Percentiles rank a stretch among this genome's conserved stretches.
Conservation (phyloP, 1,140 invertebrate genomes). For the Drosophila nebulosa region DNA sequence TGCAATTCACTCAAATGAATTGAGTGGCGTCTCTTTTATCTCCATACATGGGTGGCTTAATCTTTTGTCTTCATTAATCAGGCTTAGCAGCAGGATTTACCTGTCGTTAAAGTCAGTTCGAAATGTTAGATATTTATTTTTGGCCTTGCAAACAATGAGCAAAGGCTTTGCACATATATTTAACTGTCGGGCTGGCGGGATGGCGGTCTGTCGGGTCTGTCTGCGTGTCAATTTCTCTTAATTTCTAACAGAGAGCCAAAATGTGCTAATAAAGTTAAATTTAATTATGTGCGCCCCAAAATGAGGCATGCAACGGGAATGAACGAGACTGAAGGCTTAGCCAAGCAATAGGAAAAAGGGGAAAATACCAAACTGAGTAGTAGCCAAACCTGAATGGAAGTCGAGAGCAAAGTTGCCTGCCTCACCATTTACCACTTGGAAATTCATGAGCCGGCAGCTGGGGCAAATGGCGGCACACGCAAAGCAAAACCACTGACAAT, state of each 20-base stretch:
- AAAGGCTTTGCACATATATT: neutral
- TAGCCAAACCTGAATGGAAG: neutral
- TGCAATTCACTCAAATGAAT: neutral
- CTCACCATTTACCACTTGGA: constrained; percentile 41
- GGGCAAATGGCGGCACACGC: constrained; percentile 17
- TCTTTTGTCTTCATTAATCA: neutral
- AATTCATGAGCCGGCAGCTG: constrained; percentile 56
- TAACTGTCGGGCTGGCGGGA: neutral
- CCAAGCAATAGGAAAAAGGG: neutral
- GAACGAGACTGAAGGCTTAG: neutral
- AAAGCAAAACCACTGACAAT: constrained; percentile 15
- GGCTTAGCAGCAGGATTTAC: neutral
- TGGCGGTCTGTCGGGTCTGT: neutral
- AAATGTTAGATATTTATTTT: neutral
- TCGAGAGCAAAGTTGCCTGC: constrained; percentile 14
- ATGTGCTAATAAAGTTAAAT: constrained; percentile 74
- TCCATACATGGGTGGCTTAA: neutral
- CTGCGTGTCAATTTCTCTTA: neutral
- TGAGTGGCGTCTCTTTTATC: neutral
- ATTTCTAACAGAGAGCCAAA: constrained; percentile 14
- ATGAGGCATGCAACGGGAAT: constrained; percentile 44
- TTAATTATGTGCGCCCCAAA: constrained; percentile 68
- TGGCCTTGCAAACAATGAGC: no score
- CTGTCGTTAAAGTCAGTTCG: neutral
- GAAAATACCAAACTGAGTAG: neutral